Evolutionary conservation across 2,113 vertebrate species (phyloP).

Genomic region (Macquaria ambigua): DNA sequence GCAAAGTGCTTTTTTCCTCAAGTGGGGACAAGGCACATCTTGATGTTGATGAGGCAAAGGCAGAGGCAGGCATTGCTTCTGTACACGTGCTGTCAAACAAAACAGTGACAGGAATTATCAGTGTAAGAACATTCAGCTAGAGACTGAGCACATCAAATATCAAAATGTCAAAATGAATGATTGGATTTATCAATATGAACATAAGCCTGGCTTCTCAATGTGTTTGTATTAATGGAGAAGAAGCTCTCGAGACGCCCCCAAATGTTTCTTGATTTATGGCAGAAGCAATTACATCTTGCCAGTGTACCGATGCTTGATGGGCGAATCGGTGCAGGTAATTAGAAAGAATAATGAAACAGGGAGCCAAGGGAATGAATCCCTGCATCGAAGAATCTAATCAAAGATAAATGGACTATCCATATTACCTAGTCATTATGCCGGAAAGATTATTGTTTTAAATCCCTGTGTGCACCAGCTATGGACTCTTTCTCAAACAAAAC

Average conservation of each 20-base stretch:
- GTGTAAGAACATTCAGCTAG: conserved; percentile 23
- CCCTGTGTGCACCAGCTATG: conserved; percentile 57
- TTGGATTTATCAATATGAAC: conserved; percentile 64
- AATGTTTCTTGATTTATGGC: conserved; percentile 82
- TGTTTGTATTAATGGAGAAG: conserved; percentile 72
- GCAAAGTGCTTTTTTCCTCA: conserved; percentile 44
- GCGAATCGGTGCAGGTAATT: conserved; percentile 82
- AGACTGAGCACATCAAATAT: conserved; percentile 51
- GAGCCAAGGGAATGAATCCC: conserved; percentile 77
- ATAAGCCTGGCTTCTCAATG: conserved; percentile 55
- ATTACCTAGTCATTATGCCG: conserved; percentile 73
- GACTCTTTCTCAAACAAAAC: conserved; percentile 71
- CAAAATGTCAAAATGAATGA: conserved; percentile 69
- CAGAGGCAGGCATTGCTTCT: neutral
- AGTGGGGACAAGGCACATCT: conserved; percentile 12
- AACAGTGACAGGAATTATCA: conserved; percentile 13
- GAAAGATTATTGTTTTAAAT: conserved; percentile 81
- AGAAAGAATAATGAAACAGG: conserved; percentile 84
- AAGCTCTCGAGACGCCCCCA: conserved; percentile 58
- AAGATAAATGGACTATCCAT: conserved; percentile 82
- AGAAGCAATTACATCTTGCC: conserved; percentile 81
- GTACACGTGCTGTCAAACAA: neutral
- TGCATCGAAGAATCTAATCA: conserved; percentile 82
- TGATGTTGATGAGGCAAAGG: conserved; percentile 38
- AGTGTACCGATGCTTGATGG: conserved; percentile 72